Conservation (phyloP, 2,113 vertebrate genomes). For the Phyllostomus hastatus region DNA sequence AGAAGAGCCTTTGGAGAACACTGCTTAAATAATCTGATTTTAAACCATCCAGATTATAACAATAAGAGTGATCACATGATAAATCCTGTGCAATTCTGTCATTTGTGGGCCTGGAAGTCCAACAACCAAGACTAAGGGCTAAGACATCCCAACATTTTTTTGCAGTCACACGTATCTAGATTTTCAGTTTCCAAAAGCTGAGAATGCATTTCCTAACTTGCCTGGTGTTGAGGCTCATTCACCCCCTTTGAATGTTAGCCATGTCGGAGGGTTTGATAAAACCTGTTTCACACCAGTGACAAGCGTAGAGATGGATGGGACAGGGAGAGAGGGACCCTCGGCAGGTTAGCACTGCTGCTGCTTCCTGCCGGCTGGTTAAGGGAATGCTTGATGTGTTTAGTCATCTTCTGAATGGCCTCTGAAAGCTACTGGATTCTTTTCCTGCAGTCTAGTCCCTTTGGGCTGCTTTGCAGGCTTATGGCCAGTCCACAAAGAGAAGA, state of each 20-base stretch:
- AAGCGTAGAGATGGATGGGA: neutral
- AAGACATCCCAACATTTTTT: neutral
- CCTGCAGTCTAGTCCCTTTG: neutral
- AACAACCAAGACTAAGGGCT: neutral
- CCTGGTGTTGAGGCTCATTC: neutral
- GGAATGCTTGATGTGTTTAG: neutral
- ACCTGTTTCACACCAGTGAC: neutral
- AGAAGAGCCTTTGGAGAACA: neutral
- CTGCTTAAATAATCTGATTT: neutral
- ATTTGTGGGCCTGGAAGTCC: neutral
- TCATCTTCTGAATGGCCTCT: constrained; percentile 23
- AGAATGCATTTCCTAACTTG: neutral
- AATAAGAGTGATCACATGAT: constrained; percentile 36
- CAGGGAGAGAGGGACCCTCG: neutral
- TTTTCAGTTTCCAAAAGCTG: neutral
- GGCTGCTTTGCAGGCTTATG: constrained; percentile 1
- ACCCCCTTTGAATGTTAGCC: neutral
- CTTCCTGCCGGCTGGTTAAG: neutral
- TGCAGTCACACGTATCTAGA: neutral
- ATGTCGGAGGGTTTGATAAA: neutral
- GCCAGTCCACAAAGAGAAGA: neutral
- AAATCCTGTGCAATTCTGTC: constrained; percentile 21
- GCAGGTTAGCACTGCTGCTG: neutral
- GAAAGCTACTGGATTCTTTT: neutral
- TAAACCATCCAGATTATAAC: constrained; percentile 12